Percentiles rank a stretch among this genome's conserved stretches.
Evolutionary conservation across 2,113 vertebrate genomes (phyloP).

Genomic region (Neoarius graeffei): DNA sequence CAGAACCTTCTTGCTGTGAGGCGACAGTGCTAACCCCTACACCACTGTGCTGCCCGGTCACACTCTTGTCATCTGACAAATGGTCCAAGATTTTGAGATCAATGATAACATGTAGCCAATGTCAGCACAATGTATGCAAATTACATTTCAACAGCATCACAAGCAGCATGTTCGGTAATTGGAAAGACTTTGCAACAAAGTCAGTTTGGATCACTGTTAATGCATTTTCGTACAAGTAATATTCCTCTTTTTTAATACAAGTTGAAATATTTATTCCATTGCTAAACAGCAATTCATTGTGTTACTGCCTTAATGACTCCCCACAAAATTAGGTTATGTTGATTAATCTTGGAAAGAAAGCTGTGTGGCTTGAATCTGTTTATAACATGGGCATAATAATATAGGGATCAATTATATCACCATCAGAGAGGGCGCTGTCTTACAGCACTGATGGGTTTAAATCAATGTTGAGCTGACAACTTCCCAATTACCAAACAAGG

Average conservation of each 20-base stretch:
- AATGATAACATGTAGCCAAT: neutral
- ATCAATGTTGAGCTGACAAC: neutral
- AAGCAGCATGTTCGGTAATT: neutral
- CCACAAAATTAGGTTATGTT: neutral
- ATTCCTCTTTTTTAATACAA: neutral
- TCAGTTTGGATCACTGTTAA: neutral
- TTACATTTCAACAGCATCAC: neutral
- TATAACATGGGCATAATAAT: neutral
- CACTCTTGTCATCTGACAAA: neutral
- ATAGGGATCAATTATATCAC: neutral
- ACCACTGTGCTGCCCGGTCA: neutral
- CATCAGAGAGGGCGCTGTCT: neutral
- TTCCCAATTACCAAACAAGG: neutral
- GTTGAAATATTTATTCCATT: neutral
- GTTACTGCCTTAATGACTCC: neutral
- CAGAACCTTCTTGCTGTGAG: no score
- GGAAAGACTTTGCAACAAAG: neutral
- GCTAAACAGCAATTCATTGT: neutral
- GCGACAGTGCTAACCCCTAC: no score
- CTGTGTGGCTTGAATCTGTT: neutral
- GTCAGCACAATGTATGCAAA: neutral
- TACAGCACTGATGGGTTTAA: neutral
- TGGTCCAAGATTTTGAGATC: neutral
- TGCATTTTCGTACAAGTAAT: neutral
- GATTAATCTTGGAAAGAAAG: neutral